phyloP scores from a whole-genome alignment of 2,113 vertebrate genomes.

The Cromileptes altivelis region DNA sequence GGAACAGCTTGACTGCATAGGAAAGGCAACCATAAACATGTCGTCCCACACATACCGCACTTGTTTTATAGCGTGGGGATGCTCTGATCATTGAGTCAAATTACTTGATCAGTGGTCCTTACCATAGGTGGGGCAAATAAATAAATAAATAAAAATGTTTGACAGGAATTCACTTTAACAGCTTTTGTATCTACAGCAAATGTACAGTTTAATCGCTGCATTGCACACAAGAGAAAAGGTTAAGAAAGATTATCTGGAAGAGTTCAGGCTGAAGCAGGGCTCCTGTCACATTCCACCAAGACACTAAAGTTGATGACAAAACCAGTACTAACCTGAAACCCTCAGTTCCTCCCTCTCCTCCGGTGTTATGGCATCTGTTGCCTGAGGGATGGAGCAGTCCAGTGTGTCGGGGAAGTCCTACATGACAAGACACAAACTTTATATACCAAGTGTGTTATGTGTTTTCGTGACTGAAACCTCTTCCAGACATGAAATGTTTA shows the following conservation, averaged over 20 bases:
- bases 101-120: background rate
- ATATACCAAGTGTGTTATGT: background rate
- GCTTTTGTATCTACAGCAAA: background rate
- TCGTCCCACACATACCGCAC: background rate
- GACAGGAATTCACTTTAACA: background rate
- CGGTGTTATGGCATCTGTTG: conserved; percentile 92
- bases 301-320: background rate
- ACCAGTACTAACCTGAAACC: conserved; percentile 90
- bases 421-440: conserved; percentile 51
- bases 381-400: conserved; percentile 90
- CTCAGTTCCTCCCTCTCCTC: conserved; percentile 98
- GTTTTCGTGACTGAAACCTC: background rate
- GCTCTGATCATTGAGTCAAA: background rate
- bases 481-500: background rate
- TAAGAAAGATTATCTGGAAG: no score
- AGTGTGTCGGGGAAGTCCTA: conserved; percentile 89
- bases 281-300: background rate
- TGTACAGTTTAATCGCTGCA: background rate
- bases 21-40: conserved; percentile 41
- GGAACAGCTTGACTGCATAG: conserved; percentile 92
- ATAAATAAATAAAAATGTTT: background rate
- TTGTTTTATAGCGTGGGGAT: background rate
- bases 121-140: background rate
- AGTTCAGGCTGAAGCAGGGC: background rate
- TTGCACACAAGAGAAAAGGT: background rate